Evolutionary conservation across 2,113 vertebrate species (phyloP).

Genomic region (Tapirus terrestris): DNA sequence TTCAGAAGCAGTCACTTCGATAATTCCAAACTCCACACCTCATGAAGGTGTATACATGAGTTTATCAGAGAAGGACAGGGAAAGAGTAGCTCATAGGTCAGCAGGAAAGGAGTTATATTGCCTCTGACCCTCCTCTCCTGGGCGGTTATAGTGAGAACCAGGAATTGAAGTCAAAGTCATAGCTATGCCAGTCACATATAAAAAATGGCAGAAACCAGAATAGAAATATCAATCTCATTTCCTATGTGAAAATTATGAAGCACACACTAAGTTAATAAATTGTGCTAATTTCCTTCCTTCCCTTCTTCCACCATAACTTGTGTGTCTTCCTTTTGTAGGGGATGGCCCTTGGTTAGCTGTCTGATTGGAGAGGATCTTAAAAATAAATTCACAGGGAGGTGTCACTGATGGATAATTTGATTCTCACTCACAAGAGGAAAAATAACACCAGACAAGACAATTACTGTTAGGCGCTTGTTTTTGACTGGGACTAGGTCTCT

Average conservation of each 20-base stretch:
- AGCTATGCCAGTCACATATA: neutral
- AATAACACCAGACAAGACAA: neutral
- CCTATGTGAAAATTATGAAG: neutral
- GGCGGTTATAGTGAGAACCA: neutral
- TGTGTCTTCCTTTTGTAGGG: neutral
- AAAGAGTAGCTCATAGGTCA: neutral
- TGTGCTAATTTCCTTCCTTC: neutral
- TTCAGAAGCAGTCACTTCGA: neutral
- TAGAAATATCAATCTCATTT: neutral
- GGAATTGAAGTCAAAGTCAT: neutral
- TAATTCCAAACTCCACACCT: neutral
- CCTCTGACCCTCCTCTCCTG: neutral
- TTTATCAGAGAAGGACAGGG: neutral
- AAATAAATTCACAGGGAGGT: neutral
- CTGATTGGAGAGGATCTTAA: neutral
- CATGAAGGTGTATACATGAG: neutral
- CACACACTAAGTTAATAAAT: neutral
- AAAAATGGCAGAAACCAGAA: neutral
- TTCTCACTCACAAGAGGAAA: neutral
- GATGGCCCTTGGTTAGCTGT: neutral
- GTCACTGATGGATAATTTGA: neutral
- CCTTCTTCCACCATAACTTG: neutral
- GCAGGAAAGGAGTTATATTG: neutral
- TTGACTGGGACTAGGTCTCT: neutral
- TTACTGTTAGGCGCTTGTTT: neutral